Percentiles rank a stretch among this genome's conserved stretches.
Evolutionary conservation across 2,797 vertebrate species (phyloP).

Genomic region (Phoeniculus purpureus): DNA sequence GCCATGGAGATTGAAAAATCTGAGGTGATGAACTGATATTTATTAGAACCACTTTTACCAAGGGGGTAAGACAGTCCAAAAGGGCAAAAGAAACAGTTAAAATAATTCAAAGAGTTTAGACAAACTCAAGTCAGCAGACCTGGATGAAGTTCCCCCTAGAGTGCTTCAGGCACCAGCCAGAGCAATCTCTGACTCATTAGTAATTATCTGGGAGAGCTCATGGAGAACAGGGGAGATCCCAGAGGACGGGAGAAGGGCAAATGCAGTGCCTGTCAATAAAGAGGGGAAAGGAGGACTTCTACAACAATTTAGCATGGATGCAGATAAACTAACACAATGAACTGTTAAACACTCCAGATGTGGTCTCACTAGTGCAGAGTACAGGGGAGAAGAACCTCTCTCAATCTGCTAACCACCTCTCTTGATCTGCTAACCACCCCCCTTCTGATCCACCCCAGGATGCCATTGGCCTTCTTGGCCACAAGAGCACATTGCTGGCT

Average conservation of each 20-base stretch:
- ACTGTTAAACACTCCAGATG: not conserved
- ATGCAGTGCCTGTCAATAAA: not conserved
- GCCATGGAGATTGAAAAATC: not conserved
- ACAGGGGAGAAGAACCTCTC: no score
- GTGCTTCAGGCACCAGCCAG: constrained; percentile 25
- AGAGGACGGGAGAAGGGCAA: constrained; percentile 18
- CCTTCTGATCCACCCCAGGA: no score
- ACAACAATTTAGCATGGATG: not conserved
- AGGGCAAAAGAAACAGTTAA: not conserved
- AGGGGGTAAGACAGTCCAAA: not conserved
- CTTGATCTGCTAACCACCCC: no score
- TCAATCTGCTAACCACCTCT: no score
- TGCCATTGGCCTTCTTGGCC: no score
- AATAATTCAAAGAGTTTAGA: not conserved
- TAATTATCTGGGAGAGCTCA: constrained; percentile 16
- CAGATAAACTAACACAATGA: not conserved
- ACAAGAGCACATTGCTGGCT: no score
- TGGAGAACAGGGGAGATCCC: not conserved
- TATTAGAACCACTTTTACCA: not conserved
- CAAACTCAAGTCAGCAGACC: constrained; percentile 19
- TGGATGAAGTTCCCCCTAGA: constrained; percentile 12
- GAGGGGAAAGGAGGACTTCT: not conserved
- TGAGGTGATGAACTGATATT: not conserved
- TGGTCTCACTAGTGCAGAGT: no score
- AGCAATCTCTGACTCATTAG: constrained; percentile 39